Base-by-base conservation (phyloP, 1,140 invertebrate genomes). In the Phenacoccus solenopsis region DNA sequence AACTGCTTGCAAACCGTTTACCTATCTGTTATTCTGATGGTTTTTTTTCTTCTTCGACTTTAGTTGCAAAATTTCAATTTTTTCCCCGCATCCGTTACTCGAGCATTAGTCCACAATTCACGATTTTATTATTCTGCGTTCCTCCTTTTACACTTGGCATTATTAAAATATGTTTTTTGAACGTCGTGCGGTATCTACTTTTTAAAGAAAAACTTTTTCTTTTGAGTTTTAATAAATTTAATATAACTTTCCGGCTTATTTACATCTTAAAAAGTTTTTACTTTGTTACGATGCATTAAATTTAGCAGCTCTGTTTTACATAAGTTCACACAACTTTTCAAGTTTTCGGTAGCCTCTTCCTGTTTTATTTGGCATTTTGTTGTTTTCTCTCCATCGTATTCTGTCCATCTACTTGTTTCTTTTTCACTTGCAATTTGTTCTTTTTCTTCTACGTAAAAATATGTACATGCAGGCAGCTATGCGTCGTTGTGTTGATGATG, bases 241-340 rank as follows among this genome's bases (percentile, higher is more conserved):
- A 64, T 64, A 64, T 64, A 64, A 64, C 59, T 64, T 64, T 64
- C 59, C 59, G 20, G 59, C 59, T 64, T 64, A 64, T 64, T 64
- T 64, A 64, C 59, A 64, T 64, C 59, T 64, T 64, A 64, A 64
- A 59, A 59, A 64, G 59, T 64, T 64, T 64, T 24, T 64, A 64
- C 59, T 64, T 64, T 25, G 59, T 64, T 64, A 64, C 59, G 22
- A 24, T 24, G 59, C 59, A 25, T 24, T 64, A 64, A 64, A 64
- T 64, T 22, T 64, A 64, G 59, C 59, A 20, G 59, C 59, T 5
- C 12, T 64, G 59, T 64, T 64, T 64, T 25, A 64, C 59, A 64
- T 64, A 64, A 64, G 59, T 64, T 64, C 22, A 25, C 59, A 3
- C 12, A 64, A 27, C 25, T 64, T 64, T 27, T 16, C 56, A 59